Base-by-base conservation (phyloP, 2,113 vertebrate genomes). In the Formicarius rufipectus region DNA sequence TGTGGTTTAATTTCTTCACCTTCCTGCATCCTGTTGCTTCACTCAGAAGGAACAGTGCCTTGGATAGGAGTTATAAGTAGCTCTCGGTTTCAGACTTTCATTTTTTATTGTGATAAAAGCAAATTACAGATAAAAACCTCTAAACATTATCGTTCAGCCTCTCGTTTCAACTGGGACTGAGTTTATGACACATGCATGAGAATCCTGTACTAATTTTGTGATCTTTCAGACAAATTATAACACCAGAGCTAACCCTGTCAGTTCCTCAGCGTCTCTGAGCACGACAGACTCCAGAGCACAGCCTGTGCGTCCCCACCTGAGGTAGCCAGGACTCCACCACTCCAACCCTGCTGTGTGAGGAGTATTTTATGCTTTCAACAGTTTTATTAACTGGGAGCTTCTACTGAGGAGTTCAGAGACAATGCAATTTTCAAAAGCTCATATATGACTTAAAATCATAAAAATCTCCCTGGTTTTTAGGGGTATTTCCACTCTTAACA, bases 1-100 rank as follows among this genome's bases (percentile, higher is more conserved):
- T 93, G 88, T 66, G 25, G 62, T 67, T 93, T 91, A 12, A 85
- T 95, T 93, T 84, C 50, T 95, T 76, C 68, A 74, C 76, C 39
- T 86, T 63, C 50, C 35, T 74, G 64, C 59, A 75, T 78, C 82
- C 64, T 58, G 23, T 45, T 89, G 30, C 45, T 55, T 77, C 44
- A 50, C 60, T 78, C 37, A 93, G 69, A 78, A 93, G 47, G n/a
- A 79, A 60, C 9, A 68, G 62, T 0, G 21, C 42, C 69, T 68
- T 47, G n/a, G 56, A 66, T 40, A 44, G 78, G 63, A 47, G 15
- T 40, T 90, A 44, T 5, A 67, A 84, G 24, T 40, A 85, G n/a
- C 24, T 22, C 56, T 35, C 25, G 21, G 18, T 40, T 86, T 67
- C 67, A 86, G 39, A 45, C 7, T 78, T 96, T 4, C 45, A 31